phyloP scores from a whole-genome alignment of 1,140 invertebrate genomes.

The Medauroidea extradentata region DNA sequence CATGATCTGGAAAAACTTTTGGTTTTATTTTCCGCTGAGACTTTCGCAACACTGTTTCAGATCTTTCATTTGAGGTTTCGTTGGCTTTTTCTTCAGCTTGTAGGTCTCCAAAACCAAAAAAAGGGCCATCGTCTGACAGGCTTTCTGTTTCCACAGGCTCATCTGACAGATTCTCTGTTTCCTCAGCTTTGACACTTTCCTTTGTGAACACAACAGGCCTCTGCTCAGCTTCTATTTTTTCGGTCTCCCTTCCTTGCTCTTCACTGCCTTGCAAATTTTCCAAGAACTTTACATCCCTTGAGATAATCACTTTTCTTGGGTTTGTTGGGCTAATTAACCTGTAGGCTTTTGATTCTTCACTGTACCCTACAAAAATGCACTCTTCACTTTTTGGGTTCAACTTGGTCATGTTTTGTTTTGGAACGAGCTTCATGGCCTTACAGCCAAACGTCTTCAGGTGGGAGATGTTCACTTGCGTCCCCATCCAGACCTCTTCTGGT shows the following conservation, averaged over 20 bases:
- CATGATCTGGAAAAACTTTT: too few relatives aligned
- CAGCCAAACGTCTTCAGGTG: slow-evolving; percentile 48
- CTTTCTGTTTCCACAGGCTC: too few relatives aligned
- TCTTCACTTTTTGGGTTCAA: slow-evolving; percentile 36
- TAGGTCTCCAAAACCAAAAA: too few relatives aligned
- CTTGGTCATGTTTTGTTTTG: slow-evolving; percentile 37
- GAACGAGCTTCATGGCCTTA: slow-evolving; percentile 38
- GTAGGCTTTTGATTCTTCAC: slow-evolving; percentile 33
- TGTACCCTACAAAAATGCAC: slow-evolving; percentile 36
- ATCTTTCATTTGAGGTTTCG: too few relatives aligned
- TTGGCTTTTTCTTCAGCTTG: too few relatives aligned
- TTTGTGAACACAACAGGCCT: too few relatives aligned
- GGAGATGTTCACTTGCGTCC: slow-evolving; percentile 43
- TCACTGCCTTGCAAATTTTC: background rate
- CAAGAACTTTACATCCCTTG: slow-evolving; percentile 11
- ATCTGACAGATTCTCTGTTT: too few relatives aligned
- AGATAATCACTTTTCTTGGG: slow-evolving; percentile 24
- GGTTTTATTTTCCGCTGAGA: too few relatives aligned
- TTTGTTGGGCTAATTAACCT: slow-evolving; percentile 28
- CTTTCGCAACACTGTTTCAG: too few relatives aligned
- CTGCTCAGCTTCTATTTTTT: too few relatives aligned
- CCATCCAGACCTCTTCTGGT: slow-evolving; percentile 41
- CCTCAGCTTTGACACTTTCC: too few relatives aligned
- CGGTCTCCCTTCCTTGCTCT: background rate
- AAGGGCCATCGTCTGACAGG: too few relatives aligned